Base-by-base conservation (phyloP, 2,113 vertebrate species). In the Erinaceus europaeus region DNA sequence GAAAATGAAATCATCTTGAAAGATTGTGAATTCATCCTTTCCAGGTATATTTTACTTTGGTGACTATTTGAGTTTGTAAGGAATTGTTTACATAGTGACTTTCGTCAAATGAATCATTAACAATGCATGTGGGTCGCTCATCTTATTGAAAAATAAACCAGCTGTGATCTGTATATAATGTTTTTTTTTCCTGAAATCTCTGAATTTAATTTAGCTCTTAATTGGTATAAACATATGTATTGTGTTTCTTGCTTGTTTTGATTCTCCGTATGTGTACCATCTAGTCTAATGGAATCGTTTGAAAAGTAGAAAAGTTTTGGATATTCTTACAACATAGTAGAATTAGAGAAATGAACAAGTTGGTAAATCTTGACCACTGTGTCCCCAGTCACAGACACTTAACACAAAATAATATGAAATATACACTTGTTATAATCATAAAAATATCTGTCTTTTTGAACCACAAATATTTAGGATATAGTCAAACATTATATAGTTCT, bases 21-120 rank as follows among this genome's bases (percentile, higher is more conserved):
- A 82, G 25, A 93, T 32, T 81, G 23, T 52, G 29, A 11, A 67
- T 86, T 53, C 50, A 86, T 40, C 55, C 20, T 79, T 90, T 73
- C 40, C 11, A 68, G 34, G 12, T 50, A 1, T 74, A 44, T 32
- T n/a, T 52, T 36, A 61, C 6, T 59, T 80, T 73, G 73, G 71
- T 50, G 68, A 71, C 53, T 38, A 78, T 21, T 59, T 40, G 20
- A 55, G 11, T 67, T 65, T 72, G 13, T 29, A 2, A 44, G 7
- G 13, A 82, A 0, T 85, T 55, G 6, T 73, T 32, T 80, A 9
- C 9, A 44, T 6, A 61, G 20, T 62, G 27, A 44, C 5, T 67
- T 83, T 46, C 12, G 25, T 34, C 6, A n/a, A 84, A 57, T 53
- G 3, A 71, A 53, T 48, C 15, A 72, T 62, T 50, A 53, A 85